Base-by-base conservation (phyloP, 1,140 invertebrate genomes). In the Antheraea mylitta region DNA sequence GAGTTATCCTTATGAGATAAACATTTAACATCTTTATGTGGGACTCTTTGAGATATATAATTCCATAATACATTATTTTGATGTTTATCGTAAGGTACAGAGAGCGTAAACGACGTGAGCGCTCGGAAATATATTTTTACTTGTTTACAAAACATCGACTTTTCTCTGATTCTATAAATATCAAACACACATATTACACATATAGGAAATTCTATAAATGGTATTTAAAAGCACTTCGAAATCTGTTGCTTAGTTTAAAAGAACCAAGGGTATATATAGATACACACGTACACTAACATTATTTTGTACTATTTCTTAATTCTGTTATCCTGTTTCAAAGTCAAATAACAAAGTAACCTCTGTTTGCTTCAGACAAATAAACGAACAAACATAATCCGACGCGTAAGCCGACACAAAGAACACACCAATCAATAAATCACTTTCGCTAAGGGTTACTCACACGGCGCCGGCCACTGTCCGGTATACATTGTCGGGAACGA, bases 351-450 rank as follows among this genome's bases (percentile, higher is more conserved):
- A 79, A 80, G 82, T 82, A 81, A 81, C 86, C 80, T 73, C 69
- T 66, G 68, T 67, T 66, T 66, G 73, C 75, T 53, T 16, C 64
- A 48, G 70, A 74, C 76, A 71, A 71, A 78, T 78, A 88, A 87
- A 88, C 85, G 87, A 86, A 86, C 86, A 78, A 71, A 68, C 78
- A 65, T 89, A 88, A 88, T 88, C 83, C 80, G 63, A 58, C 38
- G 74, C 64, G 82, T 84, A 78, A 82, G 78, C 77, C 81, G 80
- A 73, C 79, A 83, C 74, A 85, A 82, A 78, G 80, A 82, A 75
- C 70, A 64, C 71, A 60, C 76, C 79, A 84, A 87, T 89, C 86
- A 82, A 91, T 91, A 91, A 91, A 91, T 90, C 87, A 91, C 87
- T 87, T 81, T 87, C 84, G 69, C 76, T 83, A 74, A 78, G 76